phyloP scores from a whole-genome alignment of 2,888 invertebrate species.

The Hyles lineata region DNA sequence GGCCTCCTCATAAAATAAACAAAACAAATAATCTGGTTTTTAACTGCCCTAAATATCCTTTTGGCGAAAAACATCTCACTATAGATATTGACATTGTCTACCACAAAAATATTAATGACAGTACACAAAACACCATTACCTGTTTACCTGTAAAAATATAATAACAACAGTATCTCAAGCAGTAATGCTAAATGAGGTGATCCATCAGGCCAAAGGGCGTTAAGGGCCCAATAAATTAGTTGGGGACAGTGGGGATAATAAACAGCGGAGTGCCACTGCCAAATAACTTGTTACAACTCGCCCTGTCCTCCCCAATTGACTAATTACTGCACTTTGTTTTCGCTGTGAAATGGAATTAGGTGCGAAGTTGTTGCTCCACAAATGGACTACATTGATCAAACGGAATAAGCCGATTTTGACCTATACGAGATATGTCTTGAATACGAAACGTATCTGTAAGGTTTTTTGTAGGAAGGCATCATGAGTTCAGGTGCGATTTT shows the following conservation, averaged over 20 bases:
- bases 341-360: constrained; percentile 38
- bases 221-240: constrained; percentile 81
- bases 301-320: constrained; percentile 74
- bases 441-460: not conserved
- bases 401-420: constrained; percentile 45
- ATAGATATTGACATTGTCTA: too few species aligned
- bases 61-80: too few species aligned
- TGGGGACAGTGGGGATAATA: constrained; percentile 82
- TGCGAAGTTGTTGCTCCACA: constrained; percentile 30
- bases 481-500: too few species aligned
- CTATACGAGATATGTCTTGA: constrained; percentile 63
- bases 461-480: too few species aligned
- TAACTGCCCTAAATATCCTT: too few species aligned
- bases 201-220: constrained; percentile 78
- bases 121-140: not conserved
- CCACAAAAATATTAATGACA: not conserved
- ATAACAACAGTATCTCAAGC: constrained; percentile 46
- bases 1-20: too few species aligned
- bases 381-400: constrained; percentile 29
- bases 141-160: constrained; percentile 20
- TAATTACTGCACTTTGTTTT: constrained; percentile 78
- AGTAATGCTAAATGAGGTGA: constrained; percentile 83
- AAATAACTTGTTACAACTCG: constrained; percentile 78
- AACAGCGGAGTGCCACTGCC: constrained; percentile 76
- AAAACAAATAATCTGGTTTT: too few species aligned